phyloP scores from a whole-genome alignment of 2,888 invertebrate species.

The Drosophila hamatofila region DNA sequence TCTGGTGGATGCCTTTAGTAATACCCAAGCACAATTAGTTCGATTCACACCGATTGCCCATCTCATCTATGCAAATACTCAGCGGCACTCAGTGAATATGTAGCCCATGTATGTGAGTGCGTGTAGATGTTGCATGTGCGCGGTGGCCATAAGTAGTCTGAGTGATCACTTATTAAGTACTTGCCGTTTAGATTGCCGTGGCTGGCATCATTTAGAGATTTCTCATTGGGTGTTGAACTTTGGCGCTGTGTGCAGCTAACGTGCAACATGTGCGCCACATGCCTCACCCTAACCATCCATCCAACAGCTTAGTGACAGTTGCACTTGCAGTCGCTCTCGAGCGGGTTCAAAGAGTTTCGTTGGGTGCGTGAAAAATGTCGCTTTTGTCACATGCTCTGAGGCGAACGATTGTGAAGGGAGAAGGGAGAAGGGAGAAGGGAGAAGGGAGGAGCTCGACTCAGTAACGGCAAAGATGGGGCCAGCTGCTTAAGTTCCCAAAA shows the following conservation, averaged over 20 bases:
- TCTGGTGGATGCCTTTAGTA: slow-evolving; percentile 9
- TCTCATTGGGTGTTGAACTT: slow-evolving; percentile 73
- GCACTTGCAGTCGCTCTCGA: slow-evolving; percentile 10
- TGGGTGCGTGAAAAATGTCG: slow-evolving; percentile 75
- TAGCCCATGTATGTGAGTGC: neutral
- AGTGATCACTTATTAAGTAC: slow-evolving; percentile 76
- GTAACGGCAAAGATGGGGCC: slow-evolving; percentile 29
- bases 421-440: neutral
- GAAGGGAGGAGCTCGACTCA: neutral
- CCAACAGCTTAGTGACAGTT: slow-evolving; percentile 19
- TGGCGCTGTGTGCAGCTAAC: slow-evolving; percentile 33
- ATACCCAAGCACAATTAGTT: slow-evolving; percentile 41
- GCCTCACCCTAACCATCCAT: slow-evolving; percentile 32
- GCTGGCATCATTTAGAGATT: slow-evolving; percentile 67
- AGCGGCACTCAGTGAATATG: too few species aligned
- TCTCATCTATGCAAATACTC: slow-evolving; percentile 33
- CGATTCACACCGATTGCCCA: slow-evolving; percentile 27
- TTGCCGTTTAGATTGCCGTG: slow-evolving; percentile 48
- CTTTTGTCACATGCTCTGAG: slow-evolving; percentile 70
- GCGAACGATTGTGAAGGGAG: neutral
- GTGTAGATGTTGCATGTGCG: slow-evolving; percentile 7
- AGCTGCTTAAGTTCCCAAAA: slow-evolving; percentile 68
- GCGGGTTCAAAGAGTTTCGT: slow-evolving; percentile 67
- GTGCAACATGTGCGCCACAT: slow-evolving; percentile 72
- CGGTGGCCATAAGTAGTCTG: slow-evolving; percentile 26